phyloP scores from a whole-genome alignment of 2,888 invertebrate genomes.

The Phasia obesa region DNA sequence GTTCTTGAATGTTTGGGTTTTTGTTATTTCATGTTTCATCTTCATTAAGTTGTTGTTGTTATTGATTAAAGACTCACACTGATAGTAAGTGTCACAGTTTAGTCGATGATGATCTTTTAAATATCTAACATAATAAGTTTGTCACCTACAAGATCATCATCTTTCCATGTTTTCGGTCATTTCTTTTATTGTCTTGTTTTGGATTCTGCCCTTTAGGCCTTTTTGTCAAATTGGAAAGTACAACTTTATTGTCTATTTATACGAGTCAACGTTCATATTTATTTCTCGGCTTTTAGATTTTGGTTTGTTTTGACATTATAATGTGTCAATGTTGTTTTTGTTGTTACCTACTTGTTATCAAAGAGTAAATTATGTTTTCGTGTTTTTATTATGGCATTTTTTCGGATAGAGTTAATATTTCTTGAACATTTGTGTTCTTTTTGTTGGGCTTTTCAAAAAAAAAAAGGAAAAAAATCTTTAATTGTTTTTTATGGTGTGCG shows the following conservation, averaged over 20 bases:
- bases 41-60: conserved; percentile 73
- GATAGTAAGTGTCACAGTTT: conserved; percentile 57
- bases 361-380: conserved; percentile 70
- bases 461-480: conserved; percentile 26
- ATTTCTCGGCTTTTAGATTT: not conserved
- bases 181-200: conserved; percentile 21
- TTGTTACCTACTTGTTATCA: conserved; percentile 67
- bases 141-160: conserved; percentile 78
- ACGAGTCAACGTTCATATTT: not conserved
- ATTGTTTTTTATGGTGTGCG: conserved; percentile 36
- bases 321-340: conserved; percentile 37
- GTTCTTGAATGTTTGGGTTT: not conserved
- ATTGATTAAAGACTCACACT: conserved; percentile 68
- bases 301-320: conserved; percentile 48
- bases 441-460: conserved; percentile 17
- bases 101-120: conserved; percentile 60
- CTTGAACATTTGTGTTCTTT: conserved; percentile 16
- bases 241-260: conserved; percentile 48
- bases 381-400: conserved; percentile 54
- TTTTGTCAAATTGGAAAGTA: conserved; percentile 34
- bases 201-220: conserved; percentile 21
- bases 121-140: conserved; percentile 77
- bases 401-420: conserved; percentile 63
- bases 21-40: conserved; percentile 43
- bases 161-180: conserved; percentile 42